These are phyloP conservation scores for Albula glossodonta DNA, from an alignment of 2,113 vertebrate species.

Conservation along the genomic window DNA sequence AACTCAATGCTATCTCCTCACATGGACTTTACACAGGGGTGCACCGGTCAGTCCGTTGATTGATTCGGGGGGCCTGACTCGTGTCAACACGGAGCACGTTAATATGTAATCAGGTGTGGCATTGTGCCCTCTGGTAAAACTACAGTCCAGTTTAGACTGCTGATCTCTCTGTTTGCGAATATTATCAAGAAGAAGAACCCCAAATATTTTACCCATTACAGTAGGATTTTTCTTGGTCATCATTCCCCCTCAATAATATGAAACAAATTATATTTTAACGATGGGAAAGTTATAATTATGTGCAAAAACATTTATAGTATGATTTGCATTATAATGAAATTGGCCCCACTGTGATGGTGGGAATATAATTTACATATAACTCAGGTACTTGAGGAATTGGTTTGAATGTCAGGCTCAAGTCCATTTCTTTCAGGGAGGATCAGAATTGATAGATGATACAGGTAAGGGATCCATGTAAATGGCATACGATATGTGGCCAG, in stretches of 20 bases:
- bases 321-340: neutral
- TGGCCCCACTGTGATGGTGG: neutral
- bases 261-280: neutral
- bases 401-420: conserved; percentile 47
- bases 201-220: too few relatives aligned
- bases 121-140: neutral
- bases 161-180: neutral
- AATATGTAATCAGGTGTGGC: conserved; percentile 24
- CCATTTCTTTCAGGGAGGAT: conserved; percentile 28
- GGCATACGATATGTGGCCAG: conserved; percentile 49
- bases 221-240: neutral
- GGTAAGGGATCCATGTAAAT: conserved; percentile 58
- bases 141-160: neutral
- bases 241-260: neutral
- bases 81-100: conserved; percentile 10
- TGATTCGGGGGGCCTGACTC: neutral
- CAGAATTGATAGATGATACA: conserved; percentile 52
- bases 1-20: conserved; percentile 41
- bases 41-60: neutral
- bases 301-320: neutral
- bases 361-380: neutral
- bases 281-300: neutral
- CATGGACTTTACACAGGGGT: conserved; percentile 20
- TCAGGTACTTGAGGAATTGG: conserved; percentile 42
- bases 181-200: neutral